These are phyloP conservation scores for Felis chaus DNA, from an alignment of 2,113 vertebrate genomes.

Conservation along the genomic window DNA sequence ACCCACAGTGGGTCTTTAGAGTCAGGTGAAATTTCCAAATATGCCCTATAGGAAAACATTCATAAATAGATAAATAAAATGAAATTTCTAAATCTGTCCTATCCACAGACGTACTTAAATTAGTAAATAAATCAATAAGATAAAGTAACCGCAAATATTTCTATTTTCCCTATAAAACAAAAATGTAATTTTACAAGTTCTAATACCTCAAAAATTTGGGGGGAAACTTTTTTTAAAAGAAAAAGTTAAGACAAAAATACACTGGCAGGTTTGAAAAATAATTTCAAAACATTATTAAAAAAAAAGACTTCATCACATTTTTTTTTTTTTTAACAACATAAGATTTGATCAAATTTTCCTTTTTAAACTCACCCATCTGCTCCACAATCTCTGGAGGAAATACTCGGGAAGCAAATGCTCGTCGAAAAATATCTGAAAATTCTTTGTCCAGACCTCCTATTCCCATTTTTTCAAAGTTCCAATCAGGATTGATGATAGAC, in stretches of 20 bases:
- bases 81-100: neutral
- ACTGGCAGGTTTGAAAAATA: slow-evolving; percentile 38
- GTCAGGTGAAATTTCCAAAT: slow-evolving; percentile 25
- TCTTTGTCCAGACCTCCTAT: slow-evolving; percentile 98
- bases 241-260: slow-evolving; percentile 40
- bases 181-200: slow-evolving; percentile 24
- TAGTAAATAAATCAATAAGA: slow-evolving; percentile 27
- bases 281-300: slow-evolving; percentile 2
- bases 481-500: slow-evolving; percentile 99
- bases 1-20: neutral
- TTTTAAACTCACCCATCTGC: slow-evolving; percentile 94
- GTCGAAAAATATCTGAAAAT: slow-evolving; percentile 96
- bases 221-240: neutral
- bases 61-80: neutral
- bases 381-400: slow-evolving; percentile 98
- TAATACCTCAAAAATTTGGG: slow-evolving; percentile 18
- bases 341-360: slow-evolving; percentile 25
- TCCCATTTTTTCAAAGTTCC: slow-evolving; percentile 99
- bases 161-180: neutral
- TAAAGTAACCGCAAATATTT: neutral
- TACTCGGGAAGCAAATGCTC: slow-evolving; percentile 97
- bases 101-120: neutral
- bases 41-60: neutral
- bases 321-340: neutral
- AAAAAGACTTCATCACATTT: neutral